Conservation (phyloP, 2,113 vertebrate species). For the Callionymus lyra region DNA sequence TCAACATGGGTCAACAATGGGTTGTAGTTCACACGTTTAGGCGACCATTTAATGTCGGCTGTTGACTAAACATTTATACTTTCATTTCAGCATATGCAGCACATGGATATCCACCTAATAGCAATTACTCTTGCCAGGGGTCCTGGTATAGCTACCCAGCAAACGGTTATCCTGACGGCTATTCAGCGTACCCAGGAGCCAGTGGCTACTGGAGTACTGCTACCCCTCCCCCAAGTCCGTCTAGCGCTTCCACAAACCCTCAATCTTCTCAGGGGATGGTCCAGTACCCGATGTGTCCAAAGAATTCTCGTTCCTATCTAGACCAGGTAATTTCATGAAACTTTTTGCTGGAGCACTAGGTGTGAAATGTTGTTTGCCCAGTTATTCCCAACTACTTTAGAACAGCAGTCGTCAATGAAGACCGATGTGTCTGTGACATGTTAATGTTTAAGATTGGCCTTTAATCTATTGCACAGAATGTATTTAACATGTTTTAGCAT, state of each 20-base stretch:
- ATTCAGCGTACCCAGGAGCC: slow-evolving; percentile 66
- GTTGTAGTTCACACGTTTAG: slow-evolving; percentile 20
- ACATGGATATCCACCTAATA: slow-evolving; percentile 67
- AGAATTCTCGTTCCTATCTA: slow-evolving; percentile 59
- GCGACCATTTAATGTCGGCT: slow-evolving; percentile 7
- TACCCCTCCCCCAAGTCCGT: slow-evolving; percentile 62
- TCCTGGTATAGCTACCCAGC: slow-evolving; percentile 72
- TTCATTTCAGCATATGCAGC: slow-evolving; percentile 69
- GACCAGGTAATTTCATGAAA: slow-evolving; percentile 45
- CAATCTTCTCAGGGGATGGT: slow-evolving; percentile 71
- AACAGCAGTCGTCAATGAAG: no score
- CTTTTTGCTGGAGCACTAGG: background rate
- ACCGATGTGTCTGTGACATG: no score
- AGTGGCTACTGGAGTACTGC: slow-evolving; percentile 68
- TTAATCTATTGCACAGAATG: no score
- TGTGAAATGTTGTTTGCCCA: no score
- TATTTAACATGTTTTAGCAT: no score
- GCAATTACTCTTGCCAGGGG: slow-evolving; percentile 68
- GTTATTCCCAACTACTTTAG: no score
- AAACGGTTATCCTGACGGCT: slow-evolving; percentile 65
- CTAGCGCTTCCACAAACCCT: slow-evolving; percentile 68
- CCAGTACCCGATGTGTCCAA: slow-evolving; percentile 73
- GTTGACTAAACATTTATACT: slow-evolving; percentile 60
- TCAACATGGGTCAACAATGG: slow-evolving; percentile 27
- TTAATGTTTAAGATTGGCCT: no score